Conservation (phyloP, 1,140 invertebrate genomes). For the Dendroctonus valens region DNA sequence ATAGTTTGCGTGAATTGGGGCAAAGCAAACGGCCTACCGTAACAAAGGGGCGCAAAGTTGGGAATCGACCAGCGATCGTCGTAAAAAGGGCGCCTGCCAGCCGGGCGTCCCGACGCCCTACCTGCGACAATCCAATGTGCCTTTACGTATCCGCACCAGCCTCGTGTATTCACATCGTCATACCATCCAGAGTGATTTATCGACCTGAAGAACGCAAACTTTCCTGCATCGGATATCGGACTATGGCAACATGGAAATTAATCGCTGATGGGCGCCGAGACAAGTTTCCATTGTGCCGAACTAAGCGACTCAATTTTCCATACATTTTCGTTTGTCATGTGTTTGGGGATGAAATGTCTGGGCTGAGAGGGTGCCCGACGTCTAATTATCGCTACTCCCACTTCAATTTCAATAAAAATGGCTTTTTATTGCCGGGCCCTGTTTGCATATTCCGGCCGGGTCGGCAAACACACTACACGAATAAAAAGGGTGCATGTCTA, state of each 20-base stretch:
- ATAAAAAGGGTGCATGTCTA: conserved; percentile 12
- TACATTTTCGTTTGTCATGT: too few species aligned
- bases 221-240: neutral
- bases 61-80: conserved; percentile 26
- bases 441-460: conserved; percentile 14
- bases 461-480: conserved; percentile 7
- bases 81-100: conserved; percentile 36
- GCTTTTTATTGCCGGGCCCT: conserved; percentile 10
- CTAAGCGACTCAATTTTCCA: too few species aligned
- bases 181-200: too few species aligned
- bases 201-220: too few species aligned
- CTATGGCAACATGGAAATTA: neutral
- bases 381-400: conserved; percentile 3
- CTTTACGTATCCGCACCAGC: conserved; percentile 31
- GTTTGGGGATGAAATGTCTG: conserved; percentile 14
- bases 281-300: neutral
- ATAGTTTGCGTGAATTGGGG: too few species aligned
- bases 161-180: too few species aligned
- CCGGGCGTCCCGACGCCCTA: conserved; percentile 35
- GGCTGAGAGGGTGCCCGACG: neutral
- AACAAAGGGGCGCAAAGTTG: conserved; percentile 9
- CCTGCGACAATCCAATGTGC: conserved; percentile 32
- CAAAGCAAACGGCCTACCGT: too few species aligned
- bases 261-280: neutral
- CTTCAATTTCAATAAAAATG: conserved; percentile 19